phyloP scores from a whole-genome alignment of 2,797 vertebrate species.

The Brotula barbata region DNA sequence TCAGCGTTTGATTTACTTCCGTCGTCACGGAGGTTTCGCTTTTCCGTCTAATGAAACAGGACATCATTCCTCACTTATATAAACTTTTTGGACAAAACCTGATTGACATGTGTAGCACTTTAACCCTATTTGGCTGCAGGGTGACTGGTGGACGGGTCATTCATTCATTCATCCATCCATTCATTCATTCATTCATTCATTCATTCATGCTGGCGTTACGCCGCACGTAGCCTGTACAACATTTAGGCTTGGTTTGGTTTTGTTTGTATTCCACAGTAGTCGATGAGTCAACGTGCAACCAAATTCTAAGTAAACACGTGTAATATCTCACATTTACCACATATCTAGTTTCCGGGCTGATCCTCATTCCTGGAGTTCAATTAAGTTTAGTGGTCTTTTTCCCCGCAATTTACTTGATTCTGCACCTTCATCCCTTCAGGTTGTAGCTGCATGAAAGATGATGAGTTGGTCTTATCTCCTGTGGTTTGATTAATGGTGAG shows the following conservation, averaged over 20 bases:
- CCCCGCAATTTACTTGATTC: neutral
- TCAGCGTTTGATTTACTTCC: conserved; percentile 68
- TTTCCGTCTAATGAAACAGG: conserved; percentile 18
- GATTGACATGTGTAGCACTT: too few relatives aligned
- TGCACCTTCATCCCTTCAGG: neutral
- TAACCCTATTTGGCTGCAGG: too few relatives aligned
- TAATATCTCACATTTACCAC: too few relatives aligned
- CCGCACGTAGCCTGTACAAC: neutral
- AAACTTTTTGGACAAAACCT: too few relatives aligned
- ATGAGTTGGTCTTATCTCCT: too few relatives aligned
- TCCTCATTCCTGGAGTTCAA: too few relatives aligned
- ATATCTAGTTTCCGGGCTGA: too few relatives aligned
- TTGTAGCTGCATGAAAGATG: neutral
- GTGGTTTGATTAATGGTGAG: too few relatives aligned
- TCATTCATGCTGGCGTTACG: neutral
- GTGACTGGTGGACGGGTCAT: conserved; percentile 3
- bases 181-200: neutral
- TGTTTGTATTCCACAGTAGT: too few relatives aligned
- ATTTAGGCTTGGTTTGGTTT: too few relatives aligned
- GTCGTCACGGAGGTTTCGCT: conserved; percentile 55
- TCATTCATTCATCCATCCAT: conserved; percentile 20
- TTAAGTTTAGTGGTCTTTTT: too few relatives aligned
- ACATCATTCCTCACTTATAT: neutral
- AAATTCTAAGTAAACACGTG: too few relatives aligned
- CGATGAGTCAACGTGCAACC: neutral